Evolutionary conservation across 2,888 invertebrate species (phyloP).

Genomic region (Dryobotodes eremita): DNA sequence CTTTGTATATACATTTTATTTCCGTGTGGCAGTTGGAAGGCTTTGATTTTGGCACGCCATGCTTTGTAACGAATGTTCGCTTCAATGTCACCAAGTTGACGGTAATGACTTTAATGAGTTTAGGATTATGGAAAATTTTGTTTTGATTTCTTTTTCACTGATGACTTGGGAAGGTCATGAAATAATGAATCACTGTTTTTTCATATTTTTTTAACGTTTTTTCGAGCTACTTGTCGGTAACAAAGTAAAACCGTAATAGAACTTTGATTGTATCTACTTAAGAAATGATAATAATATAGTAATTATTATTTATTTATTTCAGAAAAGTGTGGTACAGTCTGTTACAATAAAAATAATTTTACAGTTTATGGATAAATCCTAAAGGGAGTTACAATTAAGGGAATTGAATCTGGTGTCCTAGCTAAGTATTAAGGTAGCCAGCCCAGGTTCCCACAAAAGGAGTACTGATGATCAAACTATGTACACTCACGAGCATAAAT

Average conservation of each 20-base stretch:
- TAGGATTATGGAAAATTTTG: conserved; percentile 28
- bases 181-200: conserved; percentile 21
- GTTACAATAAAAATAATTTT: no score
- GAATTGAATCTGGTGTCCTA: no score
- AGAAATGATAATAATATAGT: no score
- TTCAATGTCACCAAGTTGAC: conserved; percentile 53
- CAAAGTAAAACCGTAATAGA: not conserved
- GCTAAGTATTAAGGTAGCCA: no score
- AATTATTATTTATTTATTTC: no score
- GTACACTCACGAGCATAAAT: no score
- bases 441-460: no score
- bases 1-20: not conserved
- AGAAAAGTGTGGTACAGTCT: no score
- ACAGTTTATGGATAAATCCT: no score
- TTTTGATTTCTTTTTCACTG: conserved; percentile 34
- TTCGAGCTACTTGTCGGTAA: not conserved
- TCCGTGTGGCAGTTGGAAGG: conserved; percentile 8
- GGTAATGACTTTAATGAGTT: conserved; percentile 44
- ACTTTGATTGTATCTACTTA: not conserved
- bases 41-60: conserved; percentile 54
- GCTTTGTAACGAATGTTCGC: conserved; percentile 28
- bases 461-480: not conserved
- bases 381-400: no score
- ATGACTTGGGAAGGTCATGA: conserved; percentile 26
- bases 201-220: not conserved